Percentiles rank a stretch among this genome's conserved stretches.
Evolutionary conservation across 2,888 invertebrate genomes (phyloP).

Genomic region (Pelosia muscerda): DNA sequence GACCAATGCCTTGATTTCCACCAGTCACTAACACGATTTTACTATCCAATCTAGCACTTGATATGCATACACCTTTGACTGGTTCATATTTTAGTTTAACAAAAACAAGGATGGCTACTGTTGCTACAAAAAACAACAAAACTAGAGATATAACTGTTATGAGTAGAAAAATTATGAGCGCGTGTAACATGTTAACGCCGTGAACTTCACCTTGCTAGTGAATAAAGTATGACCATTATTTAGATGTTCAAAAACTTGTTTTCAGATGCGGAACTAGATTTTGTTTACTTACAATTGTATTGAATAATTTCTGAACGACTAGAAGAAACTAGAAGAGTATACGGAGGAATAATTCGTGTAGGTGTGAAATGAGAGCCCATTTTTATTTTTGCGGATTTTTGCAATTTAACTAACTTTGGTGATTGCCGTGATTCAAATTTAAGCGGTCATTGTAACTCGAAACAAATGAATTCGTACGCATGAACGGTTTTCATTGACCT

Average conservation of each 20-base stretch:
- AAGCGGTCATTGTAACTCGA: too few species aligned
- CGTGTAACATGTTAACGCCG: conserved; percentile 30
- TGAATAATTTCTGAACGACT: too few species aligned
- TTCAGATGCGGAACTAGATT: background rate
- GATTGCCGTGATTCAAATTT: too few species aligned
- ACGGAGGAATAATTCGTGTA: too few species aligned
- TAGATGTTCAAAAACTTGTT: background rate
- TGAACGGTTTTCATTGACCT: too few species aligned
- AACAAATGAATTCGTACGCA: too few species aligned
- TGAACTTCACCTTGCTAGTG: background rate
- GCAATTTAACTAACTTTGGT: too few species aligned
- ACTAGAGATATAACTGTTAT: background rate
- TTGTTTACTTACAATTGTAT: too few species aligned
- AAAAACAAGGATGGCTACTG: background rate
- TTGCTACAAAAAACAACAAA: background rate
- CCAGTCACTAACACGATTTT: conserved; percentile 92
- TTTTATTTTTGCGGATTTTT: too few species aligned
- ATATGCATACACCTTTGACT: conserved; percentile 62
- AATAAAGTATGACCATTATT: background rate
- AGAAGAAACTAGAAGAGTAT: too few species aligned
- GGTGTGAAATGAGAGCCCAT: too few species aligned
- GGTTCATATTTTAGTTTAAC: conserved; percentile 31
- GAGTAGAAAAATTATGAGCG: conserved; percentile 12
- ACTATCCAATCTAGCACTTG: conserved; percentile 69
- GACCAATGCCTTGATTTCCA: conserved; percentile 93